Evolutionary conservation across 2,113 vertebrate species (phyloP).

Genomic region (Apodemus sylvaticus): DNA sequence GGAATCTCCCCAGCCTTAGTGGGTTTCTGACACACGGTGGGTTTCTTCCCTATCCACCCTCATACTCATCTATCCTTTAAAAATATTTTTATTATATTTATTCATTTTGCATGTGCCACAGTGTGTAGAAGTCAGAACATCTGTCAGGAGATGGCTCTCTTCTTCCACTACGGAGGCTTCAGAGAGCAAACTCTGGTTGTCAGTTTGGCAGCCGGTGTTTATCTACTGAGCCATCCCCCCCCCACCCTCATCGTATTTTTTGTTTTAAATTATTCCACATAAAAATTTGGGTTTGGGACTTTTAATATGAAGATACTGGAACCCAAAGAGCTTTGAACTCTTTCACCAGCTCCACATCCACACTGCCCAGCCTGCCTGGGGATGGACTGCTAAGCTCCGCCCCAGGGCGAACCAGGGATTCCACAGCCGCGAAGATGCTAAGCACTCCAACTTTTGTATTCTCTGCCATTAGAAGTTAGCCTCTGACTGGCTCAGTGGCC

Average conservation of each 20-base stretch:
- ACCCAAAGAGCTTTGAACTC: neutral
- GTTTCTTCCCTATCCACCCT: neutral
- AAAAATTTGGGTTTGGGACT: neutral
- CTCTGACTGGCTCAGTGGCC: neutral
- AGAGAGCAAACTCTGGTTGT: neutral
- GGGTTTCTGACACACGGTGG: neutral
- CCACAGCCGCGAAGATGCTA: neutral
- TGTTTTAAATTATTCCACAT: neutral
- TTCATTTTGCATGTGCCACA: neutral
- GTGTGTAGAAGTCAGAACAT: neutral
- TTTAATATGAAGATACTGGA: neutral
- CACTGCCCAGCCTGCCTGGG: fast-evolving
- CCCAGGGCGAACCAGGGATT: neutral
- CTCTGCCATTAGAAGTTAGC: neutral
- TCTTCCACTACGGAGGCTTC: neutral
- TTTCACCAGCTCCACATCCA: neutral
- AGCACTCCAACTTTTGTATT: neutral
- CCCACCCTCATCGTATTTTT: neutral
- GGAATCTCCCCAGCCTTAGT: neutral
- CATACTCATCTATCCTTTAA: neutral
- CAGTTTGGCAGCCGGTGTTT: neutral
- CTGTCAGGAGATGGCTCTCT: neutral
- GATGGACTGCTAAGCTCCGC: neutral
- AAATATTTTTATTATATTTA: neutral
- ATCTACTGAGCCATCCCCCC: neutral